Base-by-base conservation (phyloP, 2,797 vertebrate species). In the Rhincodon typus region DNA sequence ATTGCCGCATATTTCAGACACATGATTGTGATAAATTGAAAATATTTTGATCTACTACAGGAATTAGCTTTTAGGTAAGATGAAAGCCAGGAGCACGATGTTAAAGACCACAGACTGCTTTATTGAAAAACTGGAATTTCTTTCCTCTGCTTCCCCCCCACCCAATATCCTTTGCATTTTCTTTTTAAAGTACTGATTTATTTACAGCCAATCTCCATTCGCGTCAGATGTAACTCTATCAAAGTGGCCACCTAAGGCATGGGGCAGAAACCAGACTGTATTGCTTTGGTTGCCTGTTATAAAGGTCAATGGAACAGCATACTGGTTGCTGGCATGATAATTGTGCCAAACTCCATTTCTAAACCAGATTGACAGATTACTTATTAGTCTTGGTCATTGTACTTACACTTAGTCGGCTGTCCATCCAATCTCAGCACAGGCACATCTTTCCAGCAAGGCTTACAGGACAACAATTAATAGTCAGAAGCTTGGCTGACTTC, bases 41-140 rank as follows among this genome's bases (percentile, higher is more conserved):
- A 91, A 66, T 21, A 57, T 91, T 91, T 91, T 66, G 88, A 91
- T 91, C 88, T 67, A n/a, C 6, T 62, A 66, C 88, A 91, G 87
- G 66, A 91, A 66, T 91, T 17, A 21, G 66, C 30, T 38, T 57
- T 66, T n/a, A n/a, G 88, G 88, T 91, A 66, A 91, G 57, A 91
- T 91, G 88, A 66, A 91, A 91, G 88, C 57, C 34, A n/a, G 87
- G 53, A 62, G 57, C 88, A 91, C 34, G 0, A 6, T 23, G 88
- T 62, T 62, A n/a, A 23, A 91, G 34, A 62, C 88, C 6, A 66
- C 30, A 57, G 53, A 57, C 4, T 66, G 87, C 50, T 90, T 90
- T 90, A 91, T n/a, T 66, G n/a, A 91, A 91, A 91, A 91, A 34
- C 17, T 66, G 88, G n/a, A 42, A 84, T 46, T 19, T n/a, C 4